A percentile compares a stretch with the other conserved stretches of the same genome.
Conservation (phyloP, 2,797 vertebrate genomes). For the Gymnopithys bicolor region DNA sequence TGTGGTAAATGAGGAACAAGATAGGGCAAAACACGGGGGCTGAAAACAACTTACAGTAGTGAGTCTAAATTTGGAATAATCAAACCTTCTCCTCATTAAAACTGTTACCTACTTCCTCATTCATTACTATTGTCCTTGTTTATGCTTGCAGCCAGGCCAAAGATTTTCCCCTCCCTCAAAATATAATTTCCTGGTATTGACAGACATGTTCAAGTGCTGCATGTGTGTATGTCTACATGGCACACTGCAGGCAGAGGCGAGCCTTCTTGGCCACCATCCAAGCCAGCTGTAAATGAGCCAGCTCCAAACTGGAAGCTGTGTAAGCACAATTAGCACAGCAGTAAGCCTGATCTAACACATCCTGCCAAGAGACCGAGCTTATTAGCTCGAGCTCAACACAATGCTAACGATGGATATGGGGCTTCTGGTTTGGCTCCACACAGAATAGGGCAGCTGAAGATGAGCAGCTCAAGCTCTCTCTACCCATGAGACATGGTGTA, state of each 20-base stretch:
- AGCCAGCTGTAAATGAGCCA: slow-evolving; percentile 69
- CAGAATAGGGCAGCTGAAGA: not conserved
- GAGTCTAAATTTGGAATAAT: not conserved
- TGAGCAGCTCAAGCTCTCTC: not conserved
- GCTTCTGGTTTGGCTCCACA: slow-evolving; percentile 26
- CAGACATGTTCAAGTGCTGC: slow-evolving; percentile 46
- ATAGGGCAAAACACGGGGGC: not conserved
- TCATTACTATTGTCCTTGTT: slow-evolving; percentile 34
- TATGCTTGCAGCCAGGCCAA: slow-evolving; percentile 17
- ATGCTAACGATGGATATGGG: not conserved
- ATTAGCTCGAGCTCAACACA: slow-evolving; percentile 37
- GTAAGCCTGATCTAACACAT: slow-evolving; percentile 64
- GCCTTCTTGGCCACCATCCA: slow-evolving; percentile 54
- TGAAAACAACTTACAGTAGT: not conserved
- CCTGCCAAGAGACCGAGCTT: slow-evolving; percentile 56
- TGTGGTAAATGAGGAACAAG: not conserved
- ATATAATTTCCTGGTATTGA: slow-evolving; percentile 63
- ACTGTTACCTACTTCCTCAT: slow-evolving; percentile 24
- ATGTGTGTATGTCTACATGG: slow-evolving; percentile 24
- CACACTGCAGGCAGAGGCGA: slow-evolving; percentile 51
- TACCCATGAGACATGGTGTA: accelerated
- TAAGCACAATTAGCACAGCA: slow-evolving; percentile 71
- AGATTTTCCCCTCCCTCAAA: slow-evolving; percentile 30
- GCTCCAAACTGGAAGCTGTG: slow-evolving; percentile 70
- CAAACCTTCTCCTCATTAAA: not conserved